Base-by-base conservation (phyloP, 2,797 vertebrate species). In the Aulostomus chinensis region DNA sequence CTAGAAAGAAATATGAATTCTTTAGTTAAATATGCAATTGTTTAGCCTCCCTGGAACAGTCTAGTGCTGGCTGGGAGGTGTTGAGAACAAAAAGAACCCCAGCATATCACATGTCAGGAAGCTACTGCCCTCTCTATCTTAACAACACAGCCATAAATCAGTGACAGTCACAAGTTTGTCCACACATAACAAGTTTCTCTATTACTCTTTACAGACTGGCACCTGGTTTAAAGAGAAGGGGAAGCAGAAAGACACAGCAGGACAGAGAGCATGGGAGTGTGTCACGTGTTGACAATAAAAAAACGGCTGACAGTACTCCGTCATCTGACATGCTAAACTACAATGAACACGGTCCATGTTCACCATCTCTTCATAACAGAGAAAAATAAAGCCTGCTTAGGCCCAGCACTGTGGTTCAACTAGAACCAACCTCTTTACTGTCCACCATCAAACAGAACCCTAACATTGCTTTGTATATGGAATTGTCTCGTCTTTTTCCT, bases 221-320 rank as follows among this genome's bases (percentile, higher is more conserved):
- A 41, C 30, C 24, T 15, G 30, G 21, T 52, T 45, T n/a, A n/a
- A n/a, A n/a, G n/a, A 31, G 6, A n/a, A 18, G 1, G 10, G 10
- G 18, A 22, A 5, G 25, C 7, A 12, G 21, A 8, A 16, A n/a
- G 34, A 25, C 7, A n/a, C 36, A 28, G 9, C 11, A 0, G 10
- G 16, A 30, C 2, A 57, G 22, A n/a, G n/a, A n/a, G 20, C 17
- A 50, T 35, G 61, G 16, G 17, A 49, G 58, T 51, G 49, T 66
- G 46, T 72, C 73, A 65, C 55, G 68, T 76, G 75, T 58, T 39
- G 12, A 56, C 43, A 54, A 77, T 68, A 69, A 71, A 73, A 48
- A 58, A n/a, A n/a, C 10, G 42, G 51, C 40, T 29, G 50, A 67
- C 40, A 58, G 17, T 0, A 35, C 35, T 45, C 17, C n/a, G 47